Percentiles rank a stretch among this genome's conserved stretches.
Conservation (phyloP, 2,113 vertebrate species). For the Ammospiza nelsoni region DNA sequence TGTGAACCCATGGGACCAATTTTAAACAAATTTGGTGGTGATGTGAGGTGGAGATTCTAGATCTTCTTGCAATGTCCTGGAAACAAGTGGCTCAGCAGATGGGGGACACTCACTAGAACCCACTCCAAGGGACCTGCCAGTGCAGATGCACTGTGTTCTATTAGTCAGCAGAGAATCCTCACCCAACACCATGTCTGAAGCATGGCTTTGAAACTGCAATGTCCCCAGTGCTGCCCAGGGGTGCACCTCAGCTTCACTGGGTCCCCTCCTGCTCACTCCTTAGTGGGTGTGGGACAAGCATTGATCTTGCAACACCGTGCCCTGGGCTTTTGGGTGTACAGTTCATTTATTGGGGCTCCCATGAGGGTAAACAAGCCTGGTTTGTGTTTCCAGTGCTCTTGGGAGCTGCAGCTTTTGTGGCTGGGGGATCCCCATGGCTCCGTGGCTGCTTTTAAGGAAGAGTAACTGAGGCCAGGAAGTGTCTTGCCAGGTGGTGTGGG, state of each 20-base stretch:
- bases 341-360: neutral
- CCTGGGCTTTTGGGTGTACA: neutral
- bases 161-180: neutral
- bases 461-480: neutral
- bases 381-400: neutral
- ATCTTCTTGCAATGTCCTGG: neutral
- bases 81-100: neutral
- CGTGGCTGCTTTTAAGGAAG: neutral
- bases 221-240: neutral
- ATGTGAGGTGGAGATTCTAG: neutral
- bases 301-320: fast-evolving
- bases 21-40: neutral
- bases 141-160: neutral
- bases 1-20: neutral
- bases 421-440: neutral
- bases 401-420: neutral
- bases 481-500: neutral
- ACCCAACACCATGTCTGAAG: neutral
- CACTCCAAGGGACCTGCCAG: neutral
- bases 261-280: neutral
- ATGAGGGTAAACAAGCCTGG: neutral
- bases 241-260: neutral
- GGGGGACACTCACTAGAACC: neutral
- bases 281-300: neutral
- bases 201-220: neutral